Percentiles rank a stretch among this genome's conserved stretches.
These are phyloP conservation scores for Oligia latruncula DNA, from an alignment of 2,888 invertebrate genomes.

Conservation along the genomic window DNA sequence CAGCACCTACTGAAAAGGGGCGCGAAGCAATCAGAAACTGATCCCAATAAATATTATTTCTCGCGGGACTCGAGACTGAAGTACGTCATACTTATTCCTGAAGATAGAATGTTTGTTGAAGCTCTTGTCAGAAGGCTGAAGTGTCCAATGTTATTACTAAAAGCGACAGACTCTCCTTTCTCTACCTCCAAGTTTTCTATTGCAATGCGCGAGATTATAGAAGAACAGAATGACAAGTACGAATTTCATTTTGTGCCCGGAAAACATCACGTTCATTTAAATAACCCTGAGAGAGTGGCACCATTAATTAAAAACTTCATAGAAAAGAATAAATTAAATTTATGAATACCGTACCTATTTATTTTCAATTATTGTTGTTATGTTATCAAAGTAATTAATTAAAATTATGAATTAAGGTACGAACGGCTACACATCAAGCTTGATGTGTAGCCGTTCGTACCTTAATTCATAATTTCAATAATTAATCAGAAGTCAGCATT, in stretches of 20 bases:
- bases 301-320: constrained; percentile 90
- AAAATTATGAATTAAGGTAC: not conserved
- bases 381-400: not conserved
- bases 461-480: too few relatives aligned
- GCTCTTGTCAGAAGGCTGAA: constrained; percentile 89
- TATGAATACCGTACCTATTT: constrained; percentile 13
- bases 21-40: constrained; percentile 85
- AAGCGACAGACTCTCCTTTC: constrained; percentile 89
- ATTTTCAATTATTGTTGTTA: not conserved
- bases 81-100: constrained; percentile 84
- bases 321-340: constrained; percentile 76
- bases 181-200: constrained; percentile 89
- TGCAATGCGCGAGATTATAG: constrained; percentile 89
- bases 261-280: constrained; percentile 93
- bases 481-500: too few relatives aligned
- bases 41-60: constrained; percentile 91
- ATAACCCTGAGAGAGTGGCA: constrained; percentile 91
- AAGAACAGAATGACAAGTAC: constrained; percentile 88
- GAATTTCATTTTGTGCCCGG: constrained; percentile 91
- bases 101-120: constrained; percentile 88
- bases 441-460: too few relatives aligned
- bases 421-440: too few relatives aligned
- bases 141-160: constrained; percentile 92
- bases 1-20: constrained; percentile 90
- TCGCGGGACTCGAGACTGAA: constrained; percentile 92